Evolutionary conservation across 2,797 vertebrate genomes (phyloP).

Genomic region (Triplophysa yarkandensis): DNA sequence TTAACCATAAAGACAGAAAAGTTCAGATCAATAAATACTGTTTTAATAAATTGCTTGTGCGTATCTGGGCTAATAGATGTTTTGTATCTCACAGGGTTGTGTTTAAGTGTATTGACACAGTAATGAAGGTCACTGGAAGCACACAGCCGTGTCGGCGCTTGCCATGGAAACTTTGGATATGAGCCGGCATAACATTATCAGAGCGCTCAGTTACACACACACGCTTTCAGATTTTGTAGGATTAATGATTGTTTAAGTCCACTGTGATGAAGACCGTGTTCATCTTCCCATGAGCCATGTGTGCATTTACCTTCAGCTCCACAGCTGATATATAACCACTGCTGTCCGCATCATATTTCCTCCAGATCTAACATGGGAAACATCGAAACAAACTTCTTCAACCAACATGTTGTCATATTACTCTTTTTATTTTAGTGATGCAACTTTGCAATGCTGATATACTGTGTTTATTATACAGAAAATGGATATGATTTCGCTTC

Average conservation of each 20-base stretch:
- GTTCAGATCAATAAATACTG: too few relatives aligned
- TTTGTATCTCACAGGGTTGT: not conserved
- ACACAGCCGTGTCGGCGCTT: not conserved
- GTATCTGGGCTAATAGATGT: not conserved
- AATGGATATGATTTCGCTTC: too few relatives aligned
- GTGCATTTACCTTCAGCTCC: slow-evolving; percentile 83
- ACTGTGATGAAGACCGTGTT: not conserved
- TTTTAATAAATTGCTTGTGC: not conserved
- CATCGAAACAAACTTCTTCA: not conserved
- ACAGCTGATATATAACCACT: slow-evolving; percentile 92
- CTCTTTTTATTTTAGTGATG: not conserved
- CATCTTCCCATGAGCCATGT: not conserved
- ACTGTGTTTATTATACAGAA: too few relatives aligned
- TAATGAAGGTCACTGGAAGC: slow-evolving; percentile 2
- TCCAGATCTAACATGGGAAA: slow-evolving; percentile 86
- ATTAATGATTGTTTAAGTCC: slow-evolving; percentile 3
- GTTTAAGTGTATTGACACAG: not conserved
- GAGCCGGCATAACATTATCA: not conserved
- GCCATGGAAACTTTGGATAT: not conserved
- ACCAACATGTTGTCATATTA: too few relatives aligned
- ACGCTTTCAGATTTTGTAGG: not conserved
- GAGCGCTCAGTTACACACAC: not conserved
- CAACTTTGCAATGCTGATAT: not conserved
- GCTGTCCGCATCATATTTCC: slow-evolving; percentile 90
- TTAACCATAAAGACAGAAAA: not conserved